A percentile compares a stretch with the other conserved stretches of the same genome.
Conservation (phyloP, 1,140 invertebrate genomes). For the Neelides sp. region DNA sequence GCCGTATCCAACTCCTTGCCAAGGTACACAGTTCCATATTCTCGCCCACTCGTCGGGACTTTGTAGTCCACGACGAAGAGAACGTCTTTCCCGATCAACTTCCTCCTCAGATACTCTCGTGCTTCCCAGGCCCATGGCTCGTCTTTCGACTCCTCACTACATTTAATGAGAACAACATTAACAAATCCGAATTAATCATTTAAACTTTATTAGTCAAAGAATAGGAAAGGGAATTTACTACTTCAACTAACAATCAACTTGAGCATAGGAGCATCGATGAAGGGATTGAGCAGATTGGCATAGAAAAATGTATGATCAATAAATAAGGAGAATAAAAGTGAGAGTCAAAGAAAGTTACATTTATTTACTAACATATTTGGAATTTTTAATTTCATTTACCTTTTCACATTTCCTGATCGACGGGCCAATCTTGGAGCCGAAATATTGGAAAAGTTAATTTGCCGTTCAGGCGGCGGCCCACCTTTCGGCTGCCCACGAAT, state of each 20-base stretch:
- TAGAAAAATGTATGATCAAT: no score
- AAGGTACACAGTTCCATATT: conserved; percentile 76
- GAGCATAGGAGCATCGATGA: background rate
- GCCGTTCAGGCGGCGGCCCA: conserved; percentile 80
- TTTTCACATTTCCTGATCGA: conserved; percentile 40
- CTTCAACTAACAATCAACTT: background rate
- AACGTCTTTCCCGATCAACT: conserved; percentile 78
- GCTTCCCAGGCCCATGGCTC: conserved; percentile 95
- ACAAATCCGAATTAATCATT: background rate
- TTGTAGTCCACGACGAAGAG: conserved; percentile 48
- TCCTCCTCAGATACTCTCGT: conserved; percentile 82
- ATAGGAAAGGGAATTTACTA: conserved; percentile 6
- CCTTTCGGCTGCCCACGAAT: conserved; percentile 62
- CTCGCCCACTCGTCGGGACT: conserved; percentile 48
- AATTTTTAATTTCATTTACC: conserved; percentile 38
- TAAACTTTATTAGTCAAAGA: conserved; percentile 1
- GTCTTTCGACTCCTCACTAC: conserved; percentile 58
- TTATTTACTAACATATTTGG: conserved; percentile 1
- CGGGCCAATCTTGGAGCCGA: conserved; percentile 81
- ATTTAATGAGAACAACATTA: conserved; percentile 33
- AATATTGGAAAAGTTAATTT: conserved; percentile 77
- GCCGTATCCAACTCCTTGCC: conserved; percentile 61
- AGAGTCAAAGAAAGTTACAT: no score
- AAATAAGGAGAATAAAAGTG: no score
- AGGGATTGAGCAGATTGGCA: background rate